Conservation (phyloP, 2,888 invertebrate genomes). For the Oscheius sp. region DNA sequence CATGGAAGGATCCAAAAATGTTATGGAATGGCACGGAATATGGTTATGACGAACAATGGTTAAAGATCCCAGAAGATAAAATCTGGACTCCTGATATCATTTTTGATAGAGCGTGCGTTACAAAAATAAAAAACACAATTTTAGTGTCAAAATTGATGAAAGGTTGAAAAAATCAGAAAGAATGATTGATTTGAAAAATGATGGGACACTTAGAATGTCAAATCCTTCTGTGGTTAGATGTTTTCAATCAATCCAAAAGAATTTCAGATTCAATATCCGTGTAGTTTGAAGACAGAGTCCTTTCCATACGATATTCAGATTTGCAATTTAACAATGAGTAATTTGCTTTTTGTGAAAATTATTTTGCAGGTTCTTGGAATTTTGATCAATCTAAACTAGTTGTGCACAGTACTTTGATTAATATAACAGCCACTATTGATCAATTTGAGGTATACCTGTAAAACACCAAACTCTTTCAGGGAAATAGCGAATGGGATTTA, state of each 20-base stretch:
- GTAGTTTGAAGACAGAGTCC: constrained; percentile 42
- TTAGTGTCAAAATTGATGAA: constrained; percentile 40
- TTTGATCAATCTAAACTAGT: constrained; percentile 37
- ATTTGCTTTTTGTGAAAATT: neutral
- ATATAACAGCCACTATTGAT: constrained; percentile 26
- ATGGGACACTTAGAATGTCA: constrained; percentile 42
- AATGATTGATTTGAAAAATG: constrained; percentile 44
- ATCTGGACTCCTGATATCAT: constrained; percentile 55
- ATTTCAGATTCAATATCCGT: constrained; percentile 38
- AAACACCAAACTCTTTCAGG: constrained; percentile 29
- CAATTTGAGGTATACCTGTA: constrained; percentile 32
- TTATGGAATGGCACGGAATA: constrained; percentile 47
- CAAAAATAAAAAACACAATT: neutral
- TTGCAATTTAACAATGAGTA: constrained; percentile 34
- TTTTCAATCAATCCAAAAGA: neutral
- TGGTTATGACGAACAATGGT: constrained; percentile 38
- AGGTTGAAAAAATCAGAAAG: constrained; percentile 33
- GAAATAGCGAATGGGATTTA: constrained; percentile 57
- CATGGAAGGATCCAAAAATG: constrained; percentile 60
- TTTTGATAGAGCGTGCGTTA: constrained; percentile 45
- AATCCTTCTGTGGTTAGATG: constrained; percentile 39
- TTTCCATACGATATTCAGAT: constrained; percentile 56
- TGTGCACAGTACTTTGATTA: constrained; percentile 30
- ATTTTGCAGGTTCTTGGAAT: constrained; percentile 44
- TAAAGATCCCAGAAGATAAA: constrained; percentile 36